Conservation (phyloP, 2,797 vertebrate species). For the Picus viridis region DNA sequence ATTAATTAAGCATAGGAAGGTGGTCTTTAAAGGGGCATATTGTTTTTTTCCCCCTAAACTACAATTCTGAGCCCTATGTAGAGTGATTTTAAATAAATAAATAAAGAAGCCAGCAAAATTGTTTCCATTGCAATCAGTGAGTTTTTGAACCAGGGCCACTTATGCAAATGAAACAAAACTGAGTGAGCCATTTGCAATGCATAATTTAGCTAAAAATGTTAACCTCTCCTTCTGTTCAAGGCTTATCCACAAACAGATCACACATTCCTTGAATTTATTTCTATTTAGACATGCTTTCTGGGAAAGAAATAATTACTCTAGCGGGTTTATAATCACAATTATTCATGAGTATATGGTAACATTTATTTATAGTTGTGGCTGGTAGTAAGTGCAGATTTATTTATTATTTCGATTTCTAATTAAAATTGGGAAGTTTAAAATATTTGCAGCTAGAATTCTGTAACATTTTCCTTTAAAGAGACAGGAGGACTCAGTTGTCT, state of each 20-base stretch:
- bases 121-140: constrained; percentile 31
- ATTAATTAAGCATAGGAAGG: neutral
- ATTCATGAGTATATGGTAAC: constrained; percentile 29
- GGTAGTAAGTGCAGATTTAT: neutral
- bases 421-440: neutral
- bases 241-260: constrained; percentile 46
- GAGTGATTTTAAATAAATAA: neutral
- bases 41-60: neutral
- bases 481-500: neutral
- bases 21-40: neutral
- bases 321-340: constrained; percentile 25
- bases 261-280: constrained; percentile 33
- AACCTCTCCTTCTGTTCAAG: constrained; percentile 64
- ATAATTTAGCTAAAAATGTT: constrained; percentile 69
- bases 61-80: neutral
- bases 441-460: neutral
- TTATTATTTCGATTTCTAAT: constrained; percentile 17
- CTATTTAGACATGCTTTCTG: constrained; percentile 23
- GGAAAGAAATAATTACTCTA: neutral
- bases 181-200: constrained; percentile 52
- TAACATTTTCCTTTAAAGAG: neutral
- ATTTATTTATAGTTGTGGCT: constrained; percentile 24
- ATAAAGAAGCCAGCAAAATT: neutral
- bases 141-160: constrained; percentile 52
- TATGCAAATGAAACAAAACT: constrained; percentile 52